Percentiles rank a stretch among this genome's conserved stretches.
phyloP scores from a whole-genome alignment of 2,113 vertebrate species.

The Fregata magnificens region DNA sequence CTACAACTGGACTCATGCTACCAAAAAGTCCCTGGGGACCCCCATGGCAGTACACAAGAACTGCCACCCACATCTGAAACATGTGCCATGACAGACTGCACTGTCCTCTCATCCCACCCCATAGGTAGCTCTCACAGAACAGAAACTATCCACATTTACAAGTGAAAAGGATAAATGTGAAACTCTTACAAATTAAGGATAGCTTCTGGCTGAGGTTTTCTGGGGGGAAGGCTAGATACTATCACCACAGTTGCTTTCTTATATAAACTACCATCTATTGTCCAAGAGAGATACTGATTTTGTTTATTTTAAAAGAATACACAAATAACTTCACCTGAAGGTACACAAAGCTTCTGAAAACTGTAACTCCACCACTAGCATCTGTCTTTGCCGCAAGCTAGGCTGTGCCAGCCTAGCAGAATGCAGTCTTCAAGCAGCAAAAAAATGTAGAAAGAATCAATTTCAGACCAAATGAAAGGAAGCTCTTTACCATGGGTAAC shows the following conservation, averaged over 20 bases:
- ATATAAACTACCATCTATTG: neutral
- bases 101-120: neutral
- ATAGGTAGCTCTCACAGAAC: rapidly evolving
- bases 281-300: neutral
- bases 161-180: neutral
- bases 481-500: neutral
- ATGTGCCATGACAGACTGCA: neutral
- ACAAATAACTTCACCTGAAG: neutral
- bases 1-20: neutral
- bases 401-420: neutral
- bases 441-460: neutral
- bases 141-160: neutral
- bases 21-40: neutral
- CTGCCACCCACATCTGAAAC: neutral
- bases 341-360: neutral
- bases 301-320: neutral
- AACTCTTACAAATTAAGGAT: neutral
- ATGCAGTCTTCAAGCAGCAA: neutral
- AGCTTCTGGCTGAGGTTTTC: neutral
- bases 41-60: neutral
- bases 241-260: neutral
- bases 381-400: neutral
- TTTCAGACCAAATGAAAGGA: neutral
- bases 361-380: neutral
- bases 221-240: neutral